phyloP scores from a whole-genome alignment of 2,888 invertebrate genomes.

The Cyrtodaria siliqua region DNA sequence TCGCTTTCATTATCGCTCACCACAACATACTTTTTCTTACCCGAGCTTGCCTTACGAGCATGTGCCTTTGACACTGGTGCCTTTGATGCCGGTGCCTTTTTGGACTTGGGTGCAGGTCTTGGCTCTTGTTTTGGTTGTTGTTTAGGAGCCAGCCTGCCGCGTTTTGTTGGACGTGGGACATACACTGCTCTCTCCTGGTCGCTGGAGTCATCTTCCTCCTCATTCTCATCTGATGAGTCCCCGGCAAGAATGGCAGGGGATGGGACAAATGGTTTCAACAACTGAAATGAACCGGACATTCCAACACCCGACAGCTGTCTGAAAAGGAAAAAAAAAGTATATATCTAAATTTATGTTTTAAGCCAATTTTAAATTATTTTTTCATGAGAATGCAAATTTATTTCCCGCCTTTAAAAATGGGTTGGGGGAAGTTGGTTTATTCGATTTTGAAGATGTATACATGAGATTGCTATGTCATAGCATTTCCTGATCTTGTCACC shows the following conservation, averaged over 20 bases:
- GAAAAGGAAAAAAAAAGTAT: no score
- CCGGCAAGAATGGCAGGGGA: slow-evolving; percentile 82
- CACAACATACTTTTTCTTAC: background rate
- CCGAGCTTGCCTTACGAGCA: background rate
- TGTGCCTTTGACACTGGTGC: slow-evolving; percentile 3
- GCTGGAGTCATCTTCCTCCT: slow-evolving; percentile 39
- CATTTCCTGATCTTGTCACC: no score
- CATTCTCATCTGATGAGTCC: slow-evolving; percentile 70
- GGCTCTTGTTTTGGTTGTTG: background rate
- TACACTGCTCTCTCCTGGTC: slow-evolving; percentile 50
- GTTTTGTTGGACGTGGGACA: slow-evolving; percentile 72
- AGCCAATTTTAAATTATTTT: no score
- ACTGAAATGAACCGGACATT: slow-evolving; percentile 80
- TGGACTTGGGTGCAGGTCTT: background rate
- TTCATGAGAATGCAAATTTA: no score
- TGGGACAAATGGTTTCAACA: slow-evolving; percentile 78
- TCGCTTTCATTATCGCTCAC: slow-evolving; percentile 12
- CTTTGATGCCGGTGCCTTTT: slow-evolving; percentile 2
- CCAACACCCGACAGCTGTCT: slow-evolving; percentile 84
- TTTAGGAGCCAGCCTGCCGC: slow-evolving; percentile 26
- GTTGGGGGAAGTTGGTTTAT: no score
- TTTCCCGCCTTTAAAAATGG: no score
- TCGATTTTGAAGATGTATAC: no score
- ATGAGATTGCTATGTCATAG: no score
- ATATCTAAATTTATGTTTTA: no score